Conservation (phyloP, 2,888 invertebrate species). For the Xestia c-nigrum region DNA sequence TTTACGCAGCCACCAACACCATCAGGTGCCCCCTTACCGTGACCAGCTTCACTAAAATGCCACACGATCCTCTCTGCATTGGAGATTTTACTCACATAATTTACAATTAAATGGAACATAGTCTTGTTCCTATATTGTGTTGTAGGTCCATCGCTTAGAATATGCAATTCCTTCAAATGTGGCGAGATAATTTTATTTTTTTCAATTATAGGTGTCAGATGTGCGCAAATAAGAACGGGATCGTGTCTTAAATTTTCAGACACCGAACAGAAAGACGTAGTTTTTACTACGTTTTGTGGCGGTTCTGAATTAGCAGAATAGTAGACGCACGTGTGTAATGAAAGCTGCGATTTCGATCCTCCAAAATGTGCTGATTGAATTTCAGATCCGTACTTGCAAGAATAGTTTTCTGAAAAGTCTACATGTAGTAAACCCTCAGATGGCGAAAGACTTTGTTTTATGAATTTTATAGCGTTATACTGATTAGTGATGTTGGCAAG, state of each 20-base stretch:
- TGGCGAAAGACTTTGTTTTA: too few relatives aligned
- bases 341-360: constrained; percentile 12
- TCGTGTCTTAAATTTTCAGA: constrained; percentile 20
- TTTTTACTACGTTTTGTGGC: constrained; percentile 14
- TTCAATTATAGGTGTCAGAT: constrained; percentile 12
- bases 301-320: constrained; percentile 12
- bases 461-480: neutral
- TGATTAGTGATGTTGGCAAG: neutral
- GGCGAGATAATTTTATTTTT: neutral
- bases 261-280: constrained; percentile 8
- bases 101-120: neutral
- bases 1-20: constrained; percentile 3
- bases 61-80: constrained; percentile 43
- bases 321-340: constrained; percentile 20
- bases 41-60: constrained; percentile 69
- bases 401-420: neutral
- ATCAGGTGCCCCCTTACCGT: constrained; percentile 69
- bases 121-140: constrained; percentile 13
- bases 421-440: neutral
- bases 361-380: constrained; percentile 8
- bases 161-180: constrained; percentile 3
- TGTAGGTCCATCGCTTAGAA: constrained; percentile 11
- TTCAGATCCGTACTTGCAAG: neutral
- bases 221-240: constrained; percentile 11
- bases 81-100: neutral